These are phyloP conservation scores for Netelia melanura DNA, from an alignment of 2,888 invertebrate species.

Conservation along the genomic window DNA sequence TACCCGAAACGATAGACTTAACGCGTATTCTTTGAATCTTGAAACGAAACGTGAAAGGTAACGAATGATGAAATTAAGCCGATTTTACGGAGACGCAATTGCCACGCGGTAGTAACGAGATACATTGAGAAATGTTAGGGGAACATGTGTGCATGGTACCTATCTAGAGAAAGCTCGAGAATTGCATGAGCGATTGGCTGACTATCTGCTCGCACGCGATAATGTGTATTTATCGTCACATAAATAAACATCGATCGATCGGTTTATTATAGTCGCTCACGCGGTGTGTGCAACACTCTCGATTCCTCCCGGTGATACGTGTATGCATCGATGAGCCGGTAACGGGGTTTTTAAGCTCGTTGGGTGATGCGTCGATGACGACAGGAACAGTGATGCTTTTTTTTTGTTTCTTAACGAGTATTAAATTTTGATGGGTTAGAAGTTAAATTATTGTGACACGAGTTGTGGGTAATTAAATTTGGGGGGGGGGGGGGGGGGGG, in stretches of 20 bases:
- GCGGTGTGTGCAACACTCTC: constrained; percentile 30
- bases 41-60: not conserved
- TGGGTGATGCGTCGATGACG: constrained; percentile 33
- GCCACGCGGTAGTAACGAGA: not conserved
- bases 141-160: not conserved
- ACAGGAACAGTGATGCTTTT: constrained; percentile 39
- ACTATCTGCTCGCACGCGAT: constrained; percentile 43
- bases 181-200: constrained; percentile 32
- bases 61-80: constrained; percentile 45
- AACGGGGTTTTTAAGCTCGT: constrained; percentile 35
- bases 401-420: not conserved
- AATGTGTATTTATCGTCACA: constrained; percentile 57
- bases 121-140: not conserved
- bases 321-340: constrained; percentile 14
- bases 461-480: too few relatives aligned
- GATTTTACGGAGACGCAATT: constrained; percentile 35
- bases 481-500: too few relatives aligned
- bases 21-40: constrained; percentile 18
- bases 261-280: constrained; percentile 55
- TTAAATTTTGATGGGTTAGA: too few relatives aligned
- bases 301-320: constrained; percentile 21
- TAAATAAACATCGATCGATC: constrained; percentile 60
- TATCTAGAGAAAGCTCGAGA: constrained; percentile 8
- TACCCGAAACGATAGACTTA: constrained; percentile 19
- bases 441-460: too few relatives aligned